A percentile compares a stretch with the other conserved stretches of the same genome.
Conservation (phyloP, 2,888 invertebrate genomes). For the Petrolisthes manimaculis region DNA sequence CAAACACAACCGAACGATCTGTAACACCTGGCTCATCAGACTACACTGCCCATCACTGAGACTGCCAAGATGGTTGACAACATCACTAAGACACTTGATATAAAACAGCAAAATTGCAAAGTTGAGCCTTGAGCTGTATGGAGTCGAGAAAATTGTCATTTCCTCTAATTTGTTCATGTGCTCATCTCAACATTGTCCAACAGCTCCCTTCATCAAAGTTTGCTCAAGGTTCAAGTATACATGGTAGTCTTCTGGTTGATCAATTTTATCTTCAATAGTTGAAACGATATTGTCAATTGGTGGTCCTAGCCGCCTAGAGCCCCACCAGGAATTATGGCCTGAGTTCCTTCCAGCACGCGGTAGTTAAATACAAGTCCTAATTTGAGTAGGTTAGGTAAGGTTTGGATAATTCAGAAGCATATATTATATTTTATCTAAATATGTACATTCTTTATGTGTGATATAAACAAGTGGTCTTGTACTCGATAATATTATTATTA, state of each 20-base stretch:
- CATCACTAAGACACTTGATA: conserved; percentile 17
- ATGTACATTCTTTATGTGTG: no score
- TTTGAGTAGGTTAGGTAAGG: no score
- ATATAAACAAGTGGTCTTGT: no score
- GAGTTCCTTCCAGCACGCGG: no score
- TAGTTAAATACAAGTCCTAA: no score
- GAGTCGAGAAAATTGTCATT: conserved; percentile 18
- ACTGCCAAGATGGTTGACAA: conserved; percentile 7
- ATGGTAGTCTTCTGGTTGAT: neutral
- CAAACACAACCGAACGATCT: conserved; percentile 15
- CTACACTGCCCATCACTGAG: conserved; percentile 17
- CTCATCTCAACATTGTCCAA: conserved; percentile 21
- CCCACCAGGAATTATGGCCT: no score
- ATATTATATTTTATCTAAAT: no score
- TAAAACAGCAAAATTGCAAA: conserved; percentile 4
- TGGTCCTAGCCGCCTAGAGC: neutral
- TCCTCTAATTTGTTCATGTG: neutral
- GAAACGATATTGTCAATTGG: neutral
- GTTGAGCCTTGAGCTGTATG: conserved; percentile 23
- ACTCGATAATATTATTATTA: no score
- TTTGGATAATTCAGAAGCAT: no score
- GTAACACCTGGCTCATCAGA: conserved; percentile 11
- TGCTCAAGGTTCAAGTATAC: conserved; percentile 4
- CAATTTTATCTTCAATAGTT: conserved; percentile 6
- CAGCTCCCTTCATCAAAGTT: conserved; percentile 20